Conservation (phyloP, 1,140 invertebrate species). For the Camponotus vicinus region DNA sequence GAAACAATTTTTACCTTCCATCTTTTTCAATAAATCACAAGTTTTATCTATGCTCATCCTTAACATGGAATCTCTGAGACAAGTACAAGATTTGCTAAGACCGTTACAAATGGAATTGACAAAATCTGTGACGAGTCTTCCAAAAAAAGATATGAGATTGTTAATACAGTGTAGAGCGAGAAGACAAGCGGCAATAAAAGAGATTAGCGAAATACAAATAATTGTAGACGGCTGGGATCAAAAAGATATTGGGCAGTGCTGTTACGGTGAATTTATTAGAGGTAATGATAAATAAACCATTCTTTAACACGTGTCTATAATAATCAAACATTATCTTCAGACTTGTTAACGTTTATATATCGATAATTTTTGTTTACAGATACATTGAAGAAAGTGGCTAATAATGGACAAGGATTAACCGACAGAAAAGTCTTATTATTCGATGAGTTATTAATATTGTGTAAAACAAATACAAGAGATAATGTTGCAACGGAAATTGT, state of each 20-base stretch:
- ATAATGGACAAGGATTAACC: slow-evolving; percentile 91
- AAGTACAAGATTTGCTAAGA: slow-evolving; percentile 94
- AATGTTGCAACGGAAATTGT: slow-evolving; percentile 87
- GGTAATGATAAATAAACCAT: slow-evolving; percentile 85
- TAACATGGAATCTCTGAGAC: slow-evolving; percentile 94
- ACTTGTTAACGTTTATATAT: background rate
- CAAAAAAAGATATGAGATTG: slow-evolving; percentile 88
- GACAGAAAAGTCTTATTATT: slow-evolving; percentile 98
- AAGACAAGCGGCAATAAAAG: slow-evolving; percentile 94
- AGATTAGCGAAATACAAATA: slow-evolving; percentile 95
- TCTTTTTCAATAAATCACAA: slow-evolving; percentile 79
- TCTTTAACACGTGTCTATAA: background rate
- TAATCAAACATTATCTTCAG: background rate
- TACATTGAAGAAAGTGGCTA: slow-evolving; percentile 86
- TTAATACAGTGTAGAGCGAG: slow-evolving; percentile 92
- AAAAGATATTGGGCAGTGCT: slow-evolving; percentile 95
- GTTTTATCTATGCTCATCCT: slow-evolving; percentile 93
- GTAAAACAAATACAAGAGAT: slow-evolving; percentile 93
- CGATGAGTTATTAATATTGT: slow-evolving; percentile 97
- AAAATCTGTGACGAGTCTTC: slow-evolving; percentile 89
- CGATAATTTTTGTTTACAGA: slow-evolving; percentile 87
- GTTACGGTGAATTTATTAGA: slow-evolving; percentile 97
- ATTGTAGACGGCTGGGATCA: slow-evolving; percentile 98
- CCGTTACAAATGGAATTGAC: slow-evolving; percentile 92
- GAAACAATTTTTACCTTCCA: background rate